Evolutionary conservation across 1,140 invertebrate genomes (phyloP).

Genomic region (Zaprionus vittiger): DNA sequence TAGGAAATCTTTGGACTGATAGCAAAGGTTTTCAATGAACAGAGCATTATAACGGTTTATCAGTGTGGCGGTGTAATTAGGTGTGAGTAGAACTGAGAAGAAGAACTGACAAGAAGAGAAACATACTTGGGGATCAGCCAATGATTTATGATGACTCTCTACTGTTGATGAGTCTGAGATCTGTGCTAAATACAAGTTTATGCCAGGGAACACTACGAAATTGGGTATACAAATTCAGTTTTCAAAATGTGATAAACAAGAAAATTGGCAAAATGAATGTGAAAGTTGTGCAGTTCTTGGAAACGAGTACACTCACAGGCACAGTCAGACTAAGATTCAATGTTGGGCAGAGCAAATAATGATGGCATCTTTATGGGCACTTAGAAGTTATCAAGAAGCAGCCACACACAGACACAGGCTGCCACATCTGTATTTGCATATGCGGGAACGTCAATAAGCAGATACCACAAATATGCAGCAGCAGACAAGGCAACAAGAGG

Average conservation of each 20-base stretch:
- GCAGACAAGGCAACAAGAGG: slow-evolving; percentile 1
- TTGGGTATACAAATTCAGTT: slow-evolving; percentile 19
- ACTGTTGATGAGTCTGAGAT: slow-evolving; percentile 48
- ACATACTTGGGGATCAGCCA: slow-evolving; percentile 7
- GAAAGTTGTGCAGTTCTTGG: slow-evolving; percentile 63
- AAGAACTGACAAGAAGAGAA: neutral
- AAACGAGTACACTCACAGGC: slow-evolving; percentile 16
- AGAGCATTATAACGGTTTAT: slow-evolving; percentile 55
- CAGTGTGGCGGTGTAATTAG: slow-evolving; percentile 66
- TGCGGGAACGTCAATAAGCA: slow-evolving; percentile 22
- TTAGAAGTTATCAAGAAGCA: slow-evolving; percentile 31
- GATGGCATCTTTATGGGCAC: slow-evolving; percentile 30
- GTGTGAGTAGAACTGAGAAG: slow-evolving; percentile 52
- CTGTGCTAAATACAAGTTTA: slow-evolving; percentile 47
- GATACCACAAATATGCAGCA: slow-evolving; percentile 46
- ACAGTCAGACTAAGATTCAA: neutral
- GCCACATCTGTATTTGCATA: slow-evolving; percentile 28
- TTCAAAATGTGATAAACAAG: slow-evolving; percentile 59
- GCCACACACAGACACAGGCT: slow-evolving; percentile 9
- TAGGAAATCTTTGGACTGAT: slow-evolving; percentile 53
- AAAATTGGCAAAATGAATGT: slow-evolving; percentile 73
- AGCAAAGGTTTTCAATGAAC: slow-evolving; percentile 67
- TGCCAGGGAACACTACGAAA: neutral
- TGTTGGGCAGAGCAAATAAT: slow-evolving; percentile 27
- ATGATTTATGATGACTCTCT: slow-evolving; percentile 31